Evolutionary conservation across 2,113 vertebrate species (phyloP).

Genomic region (Leptodactylus fuscus): DNA sequence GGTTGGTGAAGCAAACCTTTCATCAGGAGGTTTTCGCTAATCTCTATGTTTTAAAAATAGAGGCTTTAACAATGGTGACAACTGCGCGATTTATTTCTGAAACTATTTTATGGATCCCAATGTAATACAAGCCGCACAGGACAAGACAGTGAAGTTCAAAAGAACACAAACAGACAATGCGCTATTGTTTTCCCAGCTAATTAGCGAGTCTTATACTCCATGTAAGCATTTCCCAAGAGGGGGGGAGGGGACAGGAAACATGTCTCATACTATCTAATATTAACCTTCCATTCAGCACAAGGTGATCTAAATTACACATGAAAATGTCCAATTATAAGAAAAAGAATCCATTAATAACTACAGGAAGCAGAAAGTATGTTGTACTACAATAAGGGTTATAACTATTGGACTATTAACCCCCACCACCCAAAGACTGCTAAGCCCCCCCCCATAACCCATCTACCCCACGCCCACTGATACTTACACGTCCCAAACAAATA

Average conservation of each 20-base stretch:
- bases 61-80: constrained; percentile 65
- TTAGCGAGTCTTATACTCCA: constrained; percentile 43
- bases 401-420: no score
- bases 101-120: constrained; percentile 46
- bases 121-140: constrained; percentile 52
- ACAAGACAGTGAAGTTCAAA: constrained; percentile 14
- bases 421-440: no score
- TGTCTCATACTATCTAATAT: not conserved
- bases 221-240: not conserved
- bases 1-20: constrained; percentile 27
- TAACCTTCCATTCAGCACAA: not conserved
- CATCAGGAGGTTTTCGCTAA: constrained; percentile 62
- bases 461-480: no score
- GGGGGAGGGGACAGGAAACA: not conserved
- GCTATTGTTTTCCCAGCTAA: not conserved
- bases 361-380: not conserved
- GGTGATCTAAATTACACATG: not conserved
- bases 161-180: no score
- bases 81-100: constrained; percentile 71
- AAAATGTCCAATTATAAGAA: not conserved
- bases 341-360: not conserved
- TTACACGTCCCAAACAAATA: no score
- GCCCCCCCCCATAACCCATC: no score
- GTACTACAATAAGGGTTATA: no score
- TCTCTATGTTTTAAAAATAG: constrained; percentile 71